phyloP scores from a whole-genome alignment of 2,113 vertebrate genomes.

The Pteropus alecto region DNA sequence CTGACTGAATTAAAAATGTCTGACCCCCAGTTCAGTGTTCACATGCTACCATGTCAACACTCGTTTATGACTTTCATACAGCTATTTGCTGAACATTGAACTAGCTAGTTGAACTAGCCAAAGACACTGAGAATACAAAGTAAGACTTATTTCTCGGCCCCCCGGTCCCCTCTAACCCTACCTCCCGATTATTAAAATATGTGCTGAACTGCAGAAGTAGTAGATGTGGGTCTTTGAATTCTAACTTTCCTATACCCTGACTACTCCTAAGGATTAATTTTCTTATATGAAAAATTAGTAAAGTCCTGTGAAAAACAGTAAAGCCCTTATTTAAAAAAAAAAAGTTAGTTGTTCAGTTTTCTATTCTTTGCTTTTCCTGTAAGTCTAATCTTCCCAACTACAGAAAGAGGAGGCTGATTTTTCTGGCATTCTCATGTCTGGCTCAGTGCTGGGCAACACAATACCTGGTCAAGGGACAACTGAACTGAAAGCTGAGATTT shows the following conservation, averaged over 20 bases:
- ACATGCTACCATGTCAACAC: conserved; percentile 15
- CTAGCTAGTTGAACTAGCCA: neutral
- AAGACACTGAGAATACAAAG: neutral
- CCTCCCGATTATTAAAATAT: neutral
- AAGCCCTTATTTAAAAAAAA: neutral
- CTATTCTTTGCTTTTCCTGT: neutral
- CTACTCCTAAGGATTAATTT: conserved; percentile 19
- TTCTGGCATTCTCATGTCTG: neutral
- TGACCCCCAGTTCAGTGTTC: neutral
- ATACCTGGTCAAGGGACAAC: neutral
- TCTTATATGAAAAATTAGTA: conserved; percentile 40
- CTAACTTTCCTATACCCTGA: neutral
- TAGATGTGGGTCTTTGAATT: neutral
- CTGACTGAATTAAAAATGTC: neutral
- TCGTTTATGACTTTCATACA: conserved; percentile 38
- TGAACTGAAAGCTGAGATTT: conserved; percentile 12
- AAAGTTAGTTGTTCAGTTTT: neutral
- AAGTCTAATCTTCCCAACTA: neutral
- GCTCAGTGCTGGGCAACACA: neutral
- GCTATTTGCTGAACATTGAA: neutral
- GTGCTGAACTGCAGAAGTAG: neutral
- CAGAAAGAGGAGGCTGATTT: neutral
- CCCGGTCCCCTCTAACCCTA: neutral
- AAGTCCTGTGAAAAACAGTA: conserved; percentile 8
- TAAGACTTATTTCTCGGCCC: neutral